These are phyloP conservation scores for Xanthia togata DNA, from an alignment of 2,888 invertebrate genomes.

Conservation along the genomic window DNA sequence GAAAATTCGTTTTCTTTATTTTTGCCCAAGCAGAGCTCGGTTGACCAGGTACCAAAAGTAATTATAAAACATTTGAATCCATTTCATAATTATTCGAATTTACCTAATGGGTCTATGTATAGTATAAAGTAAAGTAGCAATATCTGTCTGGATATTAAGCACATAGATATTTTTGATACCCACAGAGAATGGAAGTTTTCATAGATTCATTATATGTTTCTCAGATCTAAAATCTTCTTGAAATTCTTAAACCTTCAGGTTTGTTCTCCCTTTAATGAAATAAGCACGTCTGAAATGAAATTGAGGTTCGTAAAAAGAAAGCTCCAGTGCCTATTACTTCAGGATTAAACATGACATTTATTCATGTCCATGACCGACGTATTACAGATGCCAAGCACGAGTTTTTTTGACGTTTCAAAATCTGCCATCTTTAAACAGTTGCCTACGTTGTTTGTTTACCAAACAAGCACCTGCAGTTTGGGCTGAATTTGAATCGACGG, in stretches of 20 bases:
- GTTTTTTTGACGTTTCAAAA: constrained; percentile 59
- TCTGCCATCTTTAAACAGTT: constrained; percentile 61
- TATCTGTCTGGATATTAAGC: too few species aligned
- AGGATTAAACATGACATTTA: too few species aligned
- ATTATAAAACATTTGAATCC: too few species aligned
- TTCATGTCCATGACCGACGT: constrained; percentile 58
- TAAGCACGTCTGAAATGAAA: constrained; percentile 67
- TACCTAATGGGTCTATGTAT: too few species aligned
- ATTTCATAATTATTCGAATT: too few species aligned
- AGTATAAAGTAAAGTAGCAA: too few species aligned
- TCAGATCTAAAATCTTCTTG: too few species aligned
- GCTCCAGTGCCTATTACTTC: constrained; percentile 54
- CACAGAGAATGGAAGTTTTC: neutral
- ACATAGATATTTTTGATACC: too few species aligned
- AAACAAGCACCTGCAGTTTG: constrained; percentile 48
- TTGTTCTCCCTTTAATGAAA: constrained; percentile 45
- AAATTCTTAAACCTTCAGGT: neutral
- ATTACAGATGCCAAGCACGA: constrained; percentile 69
- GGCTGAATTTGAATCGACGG: constrained; percentile 56
- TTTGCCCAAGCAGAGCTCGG: too few species aligned
- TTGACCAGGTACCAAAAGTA: too few species aligned
- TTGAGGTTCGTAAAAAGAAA: constrained; percentile 66
- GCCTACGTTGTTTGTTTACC: constrained; percentile 63
- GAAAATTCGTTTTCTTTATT: too few species aligned
- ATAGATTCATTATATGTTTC: neutral